A percentile compares a stretch with the other conserved stretches of the same genome.
phyloP scores from a whole-genome alignment of 2,113 vertebrate species.

The Notothenia coriiceps region DNA sequence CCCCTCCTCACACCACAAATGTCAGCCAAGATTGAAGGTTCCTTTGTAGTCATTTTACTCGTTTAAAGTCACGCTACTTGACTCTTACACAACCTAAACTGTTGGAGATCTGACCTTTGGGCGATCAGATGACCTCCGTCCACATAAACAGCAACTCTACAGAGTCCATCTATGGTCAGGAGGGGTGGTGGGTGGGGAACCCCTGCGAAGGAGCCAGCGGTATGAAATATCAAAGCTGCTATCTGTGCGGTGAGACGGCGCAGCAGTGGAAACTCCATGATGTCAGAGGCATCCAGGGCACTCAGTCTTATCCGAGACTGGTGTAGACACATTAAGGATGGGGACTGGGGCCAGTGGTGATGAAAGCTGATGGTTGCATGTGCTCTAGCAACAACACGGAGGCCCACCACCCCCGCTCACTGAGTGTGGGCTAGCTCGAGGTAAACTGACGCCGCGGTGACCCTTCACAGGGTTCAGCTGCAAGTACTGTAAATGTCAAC shows the following conservation, averaged over 20 bases:
- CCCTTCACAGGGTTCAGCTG: slow-evolving; percentile 47
- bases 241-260: slow-evolving; percentile 51
- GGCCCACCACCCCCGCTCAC: not conserved
- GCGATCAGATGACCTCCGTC: slow-evolving; percentile 36
- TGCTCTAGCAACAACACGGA: slow-evolving; percentile 30
- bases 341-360: slow-evolving; percentile 33
- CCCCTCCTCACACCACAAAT: not conserved
- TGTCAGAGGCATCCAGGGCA: slow-evolving; percentile 67
- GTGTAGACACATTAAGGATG: slow-evolving; percentile 62
- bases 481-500: slow-evolving; percentile 62
- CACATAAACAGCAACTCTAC: slow-evolving; percentile 49
- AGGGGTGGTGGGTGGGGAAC: slow-evolving; percentile 76
- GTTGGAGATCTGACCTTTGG: slow-evolving; percentile 53
- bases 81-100: slow-evolving; percentile 10
- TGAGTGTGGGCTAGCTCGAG: slow-evolving; percentile 31
- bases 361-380: slow-evolving; percentile 53
- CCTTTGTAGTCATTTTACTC: not conserved
- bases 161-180: slow-evolving; percentile 72
- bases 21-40: not conserved
- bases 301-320: slow-evolving; percentile 58
- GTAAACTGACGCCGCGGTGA: slow-evolving; percentile 51
- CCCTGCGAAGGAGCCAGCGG: slow-evolving; percentile 63
- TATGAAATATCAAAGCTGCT: slow-evolving; percentile 77
- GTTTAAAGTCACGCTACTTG: not conserved
- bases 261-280: slow-evolving; percentile 83